Base-by-base conservation (phyloP, 2,113 vertebrate species). In the Pteronura brasiliensis region DNA sequence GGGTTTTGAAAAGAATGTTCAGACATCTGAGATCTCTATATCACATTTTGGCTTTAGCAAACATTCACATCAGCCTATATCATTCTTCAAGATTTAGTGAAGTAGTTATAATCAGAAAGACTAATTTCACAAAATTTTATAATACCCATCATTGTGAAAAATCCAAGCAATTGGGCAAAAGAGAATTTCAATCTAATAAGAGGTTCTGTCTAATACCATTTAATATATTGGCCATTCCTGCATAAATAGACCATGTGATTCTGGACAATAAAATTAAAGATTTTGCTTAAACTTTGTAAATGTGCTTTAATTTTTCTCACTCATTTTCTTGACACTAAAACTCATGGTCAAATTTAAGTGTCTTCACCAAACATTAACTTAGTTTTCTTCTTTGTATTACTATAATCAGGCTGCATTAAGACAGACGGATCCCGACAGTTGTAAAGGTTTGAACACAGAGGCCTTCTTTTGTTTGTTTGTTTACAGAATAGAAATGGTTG, bases 1-100 rank as follows among this genome's bases (percentile, higher is more conserved):
- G 27, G 23, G 67, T 83, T 96, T 82, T 87, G 83, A 91, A 96
- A 92, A 89, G 20, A 47, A 84, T 52, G 29, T 76, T 94, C 88
- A 83, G 36, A 95, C 47, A 93, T 69, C 18, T 89, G 67, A 94
- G 44, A 63, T 10, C 59, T 83, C 71, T 55, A 3, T 39, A 27
- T 31, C 71, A 47, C 13, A 82, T 89, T 65, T 52, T 18, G 72
- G 17, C 27, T 89, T 81, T 31, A 95, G 52, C 36, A 96, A 77
- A 59, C 81, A 79, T 44, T 92, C 42, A 49, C 23, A 65, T 36
- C 59, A 76, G 34, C 6, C 49, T 11, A 14, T 47, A 52, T 3
- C 29, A 71, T 69, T 77, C 79, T 92, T 39, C 59, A 72, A 67
- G 63, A 86, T 93, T 69, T 52, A 80, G 11, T 55, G n/a, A 96